phyloP scores from a whole-genome alignment of 1,140 invertebrate genomes.

The Hylyphantes graminicola region DNA sequence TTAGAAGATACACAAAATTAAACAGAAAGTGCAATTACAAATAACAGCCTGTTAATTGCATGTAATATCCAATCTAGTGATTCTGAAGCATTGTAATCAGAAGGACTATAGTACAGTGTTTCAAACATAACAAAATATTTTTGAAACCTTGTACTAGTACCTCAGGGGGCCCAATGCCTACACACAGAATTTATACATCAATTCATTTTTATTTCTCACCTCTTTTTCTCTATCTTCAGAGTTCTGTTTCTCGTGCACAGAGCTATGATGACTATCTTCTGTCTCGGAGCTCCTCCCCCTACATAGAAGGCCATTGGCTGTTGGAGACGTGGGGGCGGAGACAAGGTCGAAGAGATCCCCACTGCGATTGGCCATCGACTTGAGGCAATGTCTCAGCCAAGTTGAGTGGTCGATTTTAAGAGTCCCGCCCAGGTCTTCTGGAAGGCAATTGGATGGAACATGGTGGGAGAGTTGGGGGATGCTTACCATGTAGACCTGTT shows the following conservation, averaged over 20 bases:
- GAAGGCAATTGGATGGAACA: slow-evolving; percentile 80
- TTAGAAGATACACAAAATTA: no score
- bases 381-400: slow-evolving; percentile 83
- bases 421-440: slow-evolving; percentile 85
- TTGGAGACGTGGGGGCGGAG: slow-evolving; percentile 51
- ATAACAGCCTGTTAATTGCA: no score
- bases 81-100: no score
- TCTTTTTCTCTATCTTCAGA: slow-evolving; percentile 65
- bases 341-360: slow-evolving; percentile 67
- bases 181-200: no score
- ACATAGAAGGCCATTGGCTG: slow-evolving; percentile 19
- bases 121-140: no score
- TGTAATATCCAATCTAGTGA: no score
- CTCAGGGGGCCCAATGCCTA: no score
- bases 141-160: no score
- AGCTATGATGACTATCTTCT: slow-evolving; percentile 51
- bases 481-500: slow-evolving; percentile 89
- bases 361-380: slow-evolving; percentile 76
- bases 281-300: slow-evolving; percentile 52
- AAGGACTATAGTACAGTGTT: no score
- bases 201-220: neutral
- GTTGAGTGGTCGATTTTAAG: slow-evolving; percentile 86
- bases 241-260: slow-evolving; percentile 68
- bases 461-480: slow-evolving; percentile 75
- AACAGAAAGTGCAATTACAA: no score